Percentiles rank a stretch among this genome's conserved stretches.
Evolutionary conservation across 2,113 vertebrate species (phyloP).

Genomic region (Polyodon spathula): DNA sequence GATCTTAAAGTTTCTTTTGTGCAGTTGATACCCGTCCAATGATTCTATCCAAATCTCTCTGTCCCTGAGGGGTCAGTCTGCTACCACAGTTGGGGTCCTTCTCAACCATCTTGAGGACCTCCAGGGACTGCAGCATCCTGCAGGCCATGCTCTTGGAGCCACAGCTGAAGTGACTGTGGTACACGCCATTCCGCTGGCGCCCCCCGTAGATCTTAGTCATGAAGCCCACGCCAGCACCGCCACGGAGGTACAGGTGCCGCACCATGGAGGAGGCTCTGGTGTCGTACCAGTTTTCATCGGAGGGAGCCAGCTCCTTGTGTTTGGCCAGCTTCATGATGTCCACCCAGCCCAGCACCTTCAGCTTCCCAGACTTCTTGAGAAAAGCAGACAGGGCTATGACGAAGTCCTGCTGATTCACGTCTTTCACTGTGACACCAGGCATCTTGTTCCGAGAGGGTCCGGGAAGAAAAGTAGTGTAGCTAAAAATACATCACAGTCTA

Average conservation of each 20-base stretch:
- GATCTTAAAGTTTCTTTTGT: constrained; percentile 53
- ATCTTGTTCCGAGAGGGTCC: too few species aligned
- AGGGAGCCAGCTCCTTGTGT: constrained; percentile 82
- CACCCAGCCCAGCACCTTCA: constrained; percentile 90
- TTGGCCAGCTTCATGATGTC: constrained; percentile 86
- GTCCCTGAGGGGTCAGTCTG: constrained; percentile 81
- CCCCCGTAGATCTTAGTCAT: constrained; percentile 92
- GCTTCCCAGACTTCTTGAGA: constrained; percentile 91
- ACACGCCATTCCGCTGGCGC: constrained; percentile 79
- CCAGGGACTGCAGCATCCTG: constrained; percentile 77
- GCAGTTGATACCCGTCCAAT: constrained; percentile 51
- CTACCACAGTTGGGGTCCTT: constrained; percentile 89
- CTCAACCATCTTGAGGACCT: constrained; percentile 90
- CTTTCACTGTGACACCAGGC: constrained; percentile 88
- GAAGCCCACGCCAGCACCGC: constrained; percentile 79
- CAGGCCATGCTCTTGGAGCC: constrained; percentile 85
- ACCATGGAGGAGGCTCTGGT: constrained; percentile 76
- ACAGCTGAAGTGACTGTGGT: constrained; percentile 80
- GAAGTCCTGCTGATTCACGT: constrained; percentile 94
- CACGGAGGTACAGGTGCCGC: constrained; percentile 80
- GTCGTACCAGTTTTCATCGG: constrained; percentile 90
- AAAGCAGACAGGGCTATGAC: constrained; percentile 82
- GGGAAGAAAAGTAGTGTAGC: too few species aligned
- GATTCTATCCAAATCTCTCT: constrained; percentile 85
- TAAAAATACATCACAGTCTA: too few species aligned